These are phyloP conservation scores for Mus minutoides DNA, from an alignment of 2,797 vertebrate species.

Conservation along the genomic window DNA sequence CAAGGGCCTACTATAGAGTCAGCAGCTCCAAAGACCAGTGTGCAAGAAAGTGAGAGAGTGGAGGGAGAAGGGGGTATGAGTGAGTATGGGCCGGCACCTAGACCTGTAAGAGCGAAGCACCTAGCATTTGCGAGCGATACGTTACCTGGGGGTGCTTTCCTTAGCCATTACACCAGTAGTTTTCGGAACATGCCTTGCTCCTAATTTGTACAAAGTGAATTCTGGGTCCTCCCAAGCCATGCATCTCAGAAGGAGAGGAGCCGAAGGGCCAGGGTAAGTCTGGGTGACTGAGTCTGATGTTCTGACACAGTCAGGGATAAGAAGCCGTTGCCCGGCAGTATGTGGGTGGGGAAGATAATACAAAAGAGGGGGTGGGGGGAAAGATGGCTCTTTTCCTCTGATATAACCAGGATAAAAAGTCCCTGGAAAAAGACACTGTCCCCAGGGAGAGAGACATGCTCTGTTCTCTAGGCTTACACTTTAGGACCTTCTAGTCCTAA, in stretches of 20 bases:
- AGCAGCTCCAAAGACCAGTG: not conserved
- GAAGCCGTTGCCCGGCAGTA: not conserved
- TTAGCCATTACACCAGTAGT: slow-evolving; percentile 5
- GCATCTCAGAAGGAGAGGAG: not conserved
- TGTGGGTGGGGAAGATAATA: slow-evolving; percentile 35
- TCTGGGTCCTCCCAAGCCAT: not conserved
- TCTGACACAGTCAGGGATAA: slow-evolving; percentile 10
- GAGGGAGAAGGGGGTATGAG: no score
- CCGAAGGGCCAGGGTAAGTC: not conserved
- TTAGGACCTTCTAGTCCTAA: slow-evolving; percentile 60
- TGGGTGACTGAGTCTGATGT: not conserved
- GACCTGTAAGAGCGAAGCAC: not conserved
- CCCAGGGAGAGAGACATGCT: slow-evolving; percentile 55
- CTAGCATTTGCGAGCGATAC: not conserved
- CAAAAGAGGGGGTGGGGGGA: not conserved
- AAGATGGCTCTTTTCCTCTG: not conserved
- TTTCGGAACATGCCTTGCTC: slow-evolving; percentile 47
- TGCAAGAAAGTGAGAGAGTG: not conserved
- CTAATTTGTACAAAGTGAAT: slow-evolving; percentile 41
- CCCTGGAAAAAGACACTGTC: slow-evolving; percentile 54
- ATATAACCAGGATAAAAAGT: not conserved
- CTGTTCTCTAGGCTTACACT: slow-evolving; percentile 51
- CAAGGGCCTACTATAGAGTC: slow-evolving; percentile 37
- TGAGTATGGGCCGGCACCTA: not conserved
- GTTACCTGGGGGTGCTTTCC: slow-evolving; percentile 44